Evolutionary conservation across 2,888 invertebrate genomes (phyloP), one percentile per base, ranked within the genome.

Genomic region (Hirtodrosophila cameraria): DNA sequence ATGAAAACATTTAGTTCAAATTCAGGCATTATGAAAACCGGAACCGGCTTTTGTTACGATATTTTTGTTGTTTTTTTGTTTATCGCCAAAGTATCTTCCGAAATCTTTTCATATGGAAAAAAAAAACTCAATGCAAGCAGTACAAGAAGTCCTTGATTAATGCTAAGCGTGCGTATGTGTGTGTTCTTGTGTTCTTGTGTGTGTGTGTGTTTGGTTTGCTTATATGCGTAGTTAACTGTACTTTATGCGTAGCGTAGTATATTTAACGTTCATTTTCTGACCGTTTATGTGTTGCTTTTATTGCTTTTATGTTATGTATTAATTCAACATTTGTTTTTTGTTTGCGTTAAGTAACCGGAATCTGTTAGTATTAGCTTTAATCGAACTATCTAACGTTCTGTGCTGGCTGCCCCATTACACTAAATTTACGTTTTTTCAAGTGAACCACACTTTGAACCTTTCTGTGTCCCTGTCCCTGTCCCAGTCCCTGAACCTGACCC

Each of bases 351-450:
- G 80, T 86, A 78, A 57, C 58, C 67, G 69, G 43, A 67, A 68
- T 62, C 73, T 45, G 42, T 18, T 42, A 25, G 38, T 38, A 20
- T 9, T 59, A 35, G 46, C 20, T 58, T 23, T 30, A 38, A 48
- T 30, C 8, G 13, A 54, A 49, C 66, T 62, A 60, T 27, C 36
- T 54, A 45, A 52, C 35, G 38, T 49, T 55, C 60, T 36, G 61
- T 42, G 58, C 61, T 65, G 60, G 53, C 74, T 48, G 55, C 68
- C 73, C 55, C 68, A 66, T 79, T 79, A 72, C 46, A 58, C 79
- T 85, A 82, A 80, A 65, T n/a, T 80, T 72, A 60, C 68, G 67
- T 76, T 72, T 72, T n/a, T 88, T 85, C 73, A 88, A 87, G 88
- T 88, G 88, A 70, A 84, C 84, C 79, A 86, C 84, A 86, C 80